These are phyloP conservation scores for Zalophus californianus DNA, from an alignment of 2,797 vertebrate genomes.

Conservation along the genomic window DNA sequence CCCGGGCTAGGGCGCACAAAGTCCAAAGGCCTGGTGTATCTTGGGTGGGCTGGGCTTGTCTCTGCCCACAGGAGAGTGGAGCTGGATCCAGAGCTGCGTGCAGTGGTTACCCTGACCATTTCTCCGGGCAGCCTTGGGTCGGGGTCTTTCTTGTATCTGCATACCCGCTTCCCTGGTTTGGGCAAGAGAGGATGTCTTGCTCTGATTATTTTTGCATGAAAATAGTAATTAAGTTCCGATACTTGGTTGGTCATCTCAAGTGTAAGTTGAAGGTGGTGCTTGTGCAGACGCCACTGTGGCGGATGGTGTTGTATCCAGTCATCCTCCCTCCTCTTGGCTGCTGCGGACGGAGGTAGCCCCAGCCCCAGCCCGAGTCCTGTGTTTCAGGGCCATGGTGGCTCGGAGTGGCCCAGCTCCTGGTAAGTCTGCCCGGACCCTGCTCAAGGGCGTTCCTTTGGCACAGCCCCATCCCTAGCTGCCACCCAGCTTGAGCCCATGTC, in stretches of 20 bases:
- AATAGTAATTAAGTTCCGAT: neutral
- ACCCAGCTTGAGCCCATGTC: neutral
- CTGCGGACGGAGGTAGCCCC: neutral
- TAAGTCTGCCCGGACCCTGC: neutral
- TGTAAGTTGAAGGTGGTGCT: neutral
- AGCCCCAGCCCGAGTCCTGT: neutral
- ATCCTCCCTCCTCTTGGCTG: neutral
- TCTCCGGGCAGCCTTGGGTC: conserved; percentile 27
- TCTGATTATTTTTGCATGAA: conserved; percentile 83
- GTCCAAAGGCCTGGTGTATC: neutral
- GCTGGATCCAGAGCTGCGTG: neutral
- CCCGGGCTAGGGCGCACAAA: fast-evolving
- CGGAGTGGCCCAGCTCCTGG: neutral
- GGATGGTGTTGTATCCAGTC: no score
- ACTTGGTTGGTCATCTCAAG: neutral
- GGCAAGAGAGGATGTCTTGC: conserved; percentile 76
- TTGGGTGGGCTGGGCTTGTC: fast-evolving
- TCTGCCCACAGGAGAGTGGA: neutral
- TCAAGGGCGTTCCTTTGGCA: neutral
- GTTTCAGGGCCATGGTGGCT: neutral
- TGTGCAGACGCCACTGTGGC: neutral
- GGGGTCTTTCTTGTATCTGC: conserved; percentile 81
- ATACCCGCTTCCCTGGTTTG: conserved; percentile 88
- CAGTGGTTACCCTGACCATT: neutral
- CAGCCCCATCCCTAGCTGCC: neutral